Conservation (phyloP, 2,113 vertebrate genomes). For the Coregonus clupeaformis region DNA sequence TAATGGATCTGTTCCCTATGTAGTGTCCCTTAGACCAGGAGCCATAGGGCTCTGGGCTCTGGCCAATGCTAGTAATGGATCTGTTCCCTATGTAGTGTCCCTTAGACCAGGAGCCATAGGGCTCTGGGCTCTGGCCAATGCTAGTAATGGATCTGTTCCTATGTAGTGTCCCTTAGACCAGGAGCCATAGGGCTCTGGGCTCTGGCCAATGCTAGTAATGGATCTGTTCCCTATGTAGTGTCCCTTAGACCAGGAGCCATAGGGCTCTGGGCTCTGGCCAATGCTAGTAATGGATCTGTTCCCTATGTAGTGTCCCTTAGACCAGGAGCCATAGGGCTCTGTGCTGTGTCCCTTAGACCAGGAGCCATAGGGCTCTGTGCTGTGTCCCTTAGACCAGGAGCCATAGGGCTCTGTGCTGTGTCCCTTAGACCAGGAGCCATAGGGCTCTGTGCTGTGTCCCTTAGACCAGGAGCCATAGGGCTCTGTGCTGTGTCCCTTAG, state of each 20-base stretch:
- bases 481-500: neutral
- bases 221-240: too few species aligned
- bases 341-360: neutral
- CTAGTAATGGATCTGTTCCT: too few species aligned
- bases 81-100: too few species aligned
- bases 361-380: conserved; percentile 47
- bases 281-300: too few species aligned
- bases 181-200: conserved; percentile 47
- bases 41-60: conserved; percentile 53
- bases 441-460: conserved; percentile 3
- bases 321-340: conserved; percentile 40
- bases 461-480: conserved; percentile 36
- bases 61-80: too few species aligned
- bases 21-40: neutral
- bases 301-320: neutral
- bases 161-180: neutral
- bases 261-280: too few species aligned
- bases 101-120: conserved; percentile 37
- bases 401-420: conserved; percentile 47
- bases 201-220: too few species aligned
- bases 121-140: too few species aligned
- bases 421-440: conserved; percentile 28
- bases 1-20: too few species aligned
- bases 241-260: conserved; percentile 28
- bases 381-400: neutral